Evolutionary conservation across 2,888 invertebrate species (phyloP), one percentile per base, ranked within the genome.

Genomic region (Diaperis boleti): DNA sequence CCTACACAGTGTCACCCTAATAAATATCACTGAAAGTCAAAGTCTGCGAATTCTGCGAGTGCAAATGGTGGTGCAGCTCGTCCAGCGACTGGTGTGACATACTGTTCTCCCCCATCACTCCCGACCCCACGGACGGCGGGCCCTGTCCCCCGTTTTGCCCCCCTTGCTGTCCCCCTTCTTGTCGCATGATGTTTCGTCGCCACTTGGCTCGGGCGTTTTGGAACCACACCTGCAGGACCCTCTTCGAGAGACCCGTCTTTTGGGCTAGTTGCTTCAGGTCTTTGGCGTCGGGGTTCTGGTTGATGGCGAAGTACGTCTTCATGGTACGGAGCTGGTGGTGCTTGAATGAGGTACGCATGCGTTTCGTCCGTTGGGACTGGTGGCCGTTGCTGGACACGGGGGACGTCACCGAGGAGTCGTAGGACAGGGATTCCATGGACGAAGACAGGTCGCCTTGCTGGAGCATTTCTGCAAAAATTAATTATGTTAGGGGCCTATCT

Each of bases 191-290:
- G 81, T 94, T 97, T 50, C 98, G 88, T 69, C 99, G 89, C 93
- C 96, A 98, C 84, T 99, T 99, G 29, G 98, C 99, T 50, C 98
- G 86, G 0, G 98, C 98, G 80, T 99, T 99, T 88, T 99, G 98
- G 82, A 98, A 98, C 98, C 98, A 98, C 1, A 98, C 98, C 97
- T 98, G 99, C 61, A 99, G 83, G 11, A 99, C 98, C 77, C 98
- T 87, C 84, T 99, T 99, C 31, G 97, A 96, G 10, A 99, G 86
- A 20, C 98, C 98, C 8, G 99, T 99, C 84, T 99, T 99, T 83
- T 98, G 96, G 0, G 99, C 96, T 69, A 99, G 84, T 78, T 98
- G 96, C 80, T 99, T 98, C 64, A 99, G 85, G 81, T 99, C 99
- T 82, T 99, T 99, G 56, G 99, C 98, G 78, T 99, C 99, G 0